Evolutionary conservation across 2,797 vertebrate genomes (phyloP), one percentile per base, ranked within the genome.

Genomic region (Cryptoprocta ferox): DNA sequence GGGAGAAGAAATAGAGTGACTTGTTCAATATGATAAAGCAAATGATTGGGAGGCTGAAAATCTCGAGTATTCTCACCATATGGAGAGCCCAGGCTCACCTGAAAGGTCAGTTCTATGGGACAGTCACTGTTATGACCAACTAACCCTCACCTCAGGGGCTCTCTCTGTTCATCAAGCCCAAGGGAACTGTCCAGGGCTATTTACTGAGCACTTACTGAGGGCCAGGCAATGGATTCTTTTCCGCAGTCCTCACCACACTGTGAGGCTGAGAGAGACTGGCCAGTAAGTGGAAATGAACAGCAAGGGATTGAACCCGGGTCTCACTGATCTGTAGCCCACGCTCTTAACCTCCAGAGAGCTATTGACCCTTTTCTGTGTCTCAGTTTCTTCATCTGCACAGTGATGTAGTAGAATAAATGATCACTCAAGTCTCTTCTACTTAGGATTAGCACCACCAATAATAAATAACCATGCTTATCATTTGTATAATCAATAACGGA

Each of bases 401-500:
- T 73, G 61, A 94, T 66, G 81, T 35, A 66, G 24, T 48, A 2
- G 35, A 90, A 92, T 70, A 92, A 92, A 90, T 84, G 56, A 83
- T 78, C 48, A 61, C 42, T 61, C 32, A 65, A 82, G 37, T 90
- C 50, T 90, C 37, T 89, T 81, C 37, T 81, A 68, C 50, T 96
- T 89, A 89, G 30, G 65, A 93, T 76, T 84, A 81, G 73, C 18
- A 94, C 86, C 32, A 81, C 61, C 15, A 73, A 59, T 68, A 94
- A 89, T 73, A 96, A 83, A 89, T 76, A 90, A 32, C 50, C 24
- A 85, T 66, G 50, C 53, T 65, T 75, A 65, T 37, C 63, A 91
- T 71, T 88, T 91, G 61, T 93, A 75, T 89, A 86, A 88, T 48
- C 87, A 94, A 78, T 65, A 93, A 68, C n/a, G 70, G 56, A 84